Percentiles rank a stretch among this genome's conserved stretches.
These are phyloP conservation scores for Scolopax mira DNA, from an alignment of 2,113 vertebrate genomes.

Conservation along the genomic window DNA sequence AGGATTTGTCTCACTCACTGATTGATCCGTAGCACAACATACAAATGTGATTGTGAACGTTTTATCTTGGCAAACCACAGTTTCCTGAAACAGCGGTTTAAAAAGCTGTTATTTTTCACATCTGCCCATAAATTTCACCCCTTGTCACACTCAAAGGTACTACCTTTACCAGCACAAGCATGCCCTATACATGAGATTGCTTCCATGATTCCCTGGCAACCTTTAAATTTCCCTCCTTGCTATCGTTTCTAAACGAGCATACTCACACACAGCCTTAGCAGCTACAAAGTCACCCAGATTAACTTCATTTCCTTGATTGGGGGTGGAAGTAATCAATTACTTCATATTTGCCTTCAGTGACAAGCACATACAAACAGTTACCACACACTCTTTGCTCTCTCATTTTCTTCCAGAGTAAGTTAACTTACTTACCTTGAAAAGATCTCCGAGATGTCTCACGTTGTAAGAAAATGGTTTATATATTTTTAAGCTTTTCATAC, in stretches of 20 bases:
- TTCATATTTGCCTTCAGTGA: neutral
- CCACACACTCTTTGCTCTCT: neutral
- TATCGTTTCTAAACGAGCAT: neutral
- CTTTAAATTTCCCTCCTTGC: neutral
- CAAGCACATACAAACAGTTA: neutral
- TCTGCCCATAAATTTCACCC: neutral
- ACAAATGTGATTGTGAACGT: rapidly evolving
- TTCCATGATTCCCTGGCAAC: neutral
- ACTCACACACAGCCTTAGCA: neutral
- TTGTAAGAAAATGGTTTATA: neutral
- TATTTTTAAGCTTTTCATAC: neutral
- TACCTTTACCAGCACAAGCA: rapidly evolving
- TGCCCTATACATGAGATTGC: neutral
- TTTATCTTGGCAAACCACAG: neutral
- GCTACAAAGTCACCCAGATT: neutral
- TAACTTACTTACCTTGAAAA: neutral
- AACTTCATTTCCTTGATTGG: neutral
- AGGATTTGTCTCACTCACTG: neutral
- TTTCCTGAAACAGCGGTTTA: neutral
- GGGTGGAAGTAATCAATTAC: neutral
- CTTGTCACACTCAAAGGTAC: neutral
- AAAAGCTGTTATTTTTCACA: neutral
- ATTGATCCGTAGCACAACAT: neutral
- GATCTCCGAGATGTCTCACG: neutral
- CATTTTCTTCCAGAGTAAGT: neutral